phyloP scores from a whole-genome alignment of 2,797 vertebrate species.

The Loris lydekkerianus region DNA sequence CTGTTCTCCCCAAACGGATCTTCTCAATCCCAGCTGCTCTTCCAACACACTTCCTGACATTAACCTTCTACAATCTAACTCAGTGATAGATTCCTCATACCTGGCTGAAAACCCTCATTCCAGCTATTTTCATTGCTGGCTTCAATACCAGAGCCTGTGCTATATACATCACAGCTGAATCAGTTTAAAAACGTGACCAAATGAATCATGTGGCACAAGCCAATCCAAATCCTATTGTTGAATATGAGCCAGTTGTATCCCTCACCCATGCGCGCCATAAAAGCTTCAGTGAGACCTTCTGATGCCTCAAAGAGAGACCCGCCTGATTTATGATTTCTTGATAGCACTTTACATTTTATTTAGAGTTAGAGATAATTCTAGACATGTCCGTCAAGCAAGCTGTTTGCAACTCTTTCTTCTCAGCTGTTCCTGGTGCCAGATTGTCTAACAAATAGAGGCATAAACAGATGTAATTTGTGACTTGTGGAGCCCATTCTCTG shows the following conservation, averaged over 20 bases:
- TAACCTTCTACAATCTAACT: neutral
- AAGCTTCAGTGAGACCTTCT: conserved; percentile 50
- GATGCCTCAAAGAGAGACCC: conserved; percentile 29
- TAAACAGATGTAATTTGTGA: conserved; percentile 80
- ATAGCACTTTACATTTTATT: conserved; percentile 81
- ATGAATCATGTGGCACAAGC: neutral
- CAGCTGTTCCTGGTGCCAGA: conserved; percentile 83
- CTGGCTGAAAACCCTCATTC: neutral
- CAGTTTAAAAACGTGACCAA: conserved; percentile 30
- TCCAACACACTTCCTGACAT: neutral
- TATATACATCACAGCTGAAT: neutral
- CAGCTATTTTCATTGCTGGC: neutral
- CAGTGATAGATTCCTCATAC: neutral
- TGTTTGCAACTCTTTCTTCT: conserved; percentile 78
- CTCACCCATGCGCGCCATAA: conserved; percentile 27
- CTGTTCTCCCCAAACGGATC: neutral
- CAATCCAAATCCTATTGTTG: conserved; percentile 47
- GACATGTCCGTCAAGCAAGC: conserved; percentile 73
- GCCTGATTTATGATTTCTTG: conserved; percentile 74
- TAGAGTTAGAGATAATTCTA: conserved; percentile 75
- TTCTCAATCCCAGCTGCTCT: neutral
- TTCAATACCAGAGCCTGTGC: neutral
- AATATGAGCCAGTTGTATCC: neutral
- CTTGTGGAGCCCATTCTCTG: conserved; percentile 56
- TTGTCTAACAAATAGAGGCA: conserved; percentile 81